phyloP scores from a whole-genome alignment of 1,140 invertebrate genomes.

The Heterodera schachtii region DNA sequence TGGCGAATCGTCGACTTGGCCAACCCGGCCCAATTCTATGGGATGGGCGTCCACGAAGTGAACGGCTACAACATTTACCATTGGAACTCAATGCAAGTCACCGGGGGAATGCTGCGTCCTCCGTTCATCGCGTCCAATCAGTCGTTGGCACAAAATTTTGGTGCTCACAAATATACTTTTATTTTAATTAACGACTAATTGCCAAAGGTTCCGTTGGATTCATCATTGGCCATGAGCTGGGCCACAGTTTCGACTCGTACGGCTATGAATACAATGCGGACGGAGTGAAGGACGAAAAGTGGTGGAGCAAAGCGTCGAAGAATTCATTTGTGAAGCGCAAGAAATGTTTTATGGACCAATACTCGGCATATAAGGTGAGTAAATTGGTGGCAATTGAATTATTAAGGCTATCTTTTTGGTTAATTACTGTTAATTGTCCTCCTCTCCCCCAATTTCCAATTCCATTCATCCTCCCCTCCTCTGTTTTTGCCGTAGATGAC shows the following conservation, averaged over 20 bases:
- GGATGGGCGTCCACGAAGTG: background rate
- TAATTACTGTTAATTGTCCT: too few species aligned
- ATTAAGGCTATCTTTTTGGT: background rate
- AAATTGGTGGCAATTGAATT: background rate
- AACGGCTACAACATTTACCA: conserved; percentile 16
- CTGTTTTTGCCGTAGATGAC: background rate
- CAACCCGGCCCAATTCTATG: background rate
- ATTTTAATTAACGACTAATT: background rate
- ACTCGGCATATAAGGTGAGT: conserved; percentile 2
- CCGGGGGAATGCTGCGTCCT: conserved; percentile 4
- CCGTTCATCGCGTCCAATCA: conserved; percentile 1
- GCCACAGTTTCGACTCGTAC: conserved; percentile 7
- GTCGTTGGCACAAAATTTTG: background rate
- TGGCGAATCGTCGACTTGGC: background rate
- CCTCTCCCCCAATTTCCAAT: background rate
- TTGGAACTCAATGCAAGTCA: background rate
- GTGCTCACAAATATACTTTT: background rate
- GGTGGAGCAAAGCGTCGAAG: background rate
- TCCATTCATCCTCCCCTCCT: background rate
- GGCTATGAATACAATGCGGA: conserved; percentile 9
- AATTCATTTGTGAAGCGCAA: background rate
- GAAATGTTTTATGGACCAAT: conserved; percentile 23
- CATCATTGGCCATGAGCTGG: conserved; percentile 5
- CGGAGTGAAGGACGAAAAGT: conserved; percentile 5
- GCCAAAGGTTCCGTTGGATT: background rate